Conservation (phyloP, 2,888 invertebrate species). For the Acleris emargana region DNA sequence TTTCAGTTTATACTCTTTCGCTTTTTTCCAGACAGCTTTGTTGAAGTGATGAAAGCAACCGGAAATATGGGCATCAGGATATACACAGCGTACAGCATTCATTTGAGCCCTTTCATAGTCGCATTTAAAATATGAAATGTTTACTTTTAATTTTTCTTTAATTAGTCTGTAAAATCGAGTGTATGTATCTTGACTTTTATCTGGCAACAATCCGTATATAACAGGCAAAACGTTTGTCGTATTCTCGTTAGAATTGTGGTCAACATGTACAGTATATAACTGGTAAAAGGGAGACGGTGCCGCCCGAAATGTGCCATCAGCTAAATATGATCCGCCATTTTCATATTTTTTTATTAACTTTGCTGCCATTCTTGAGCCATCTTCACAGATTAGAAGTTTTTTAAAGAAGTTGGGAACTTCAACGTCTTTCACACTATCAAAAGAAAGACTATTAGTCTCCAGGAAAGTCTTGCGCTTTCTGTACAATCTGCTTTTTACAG, state of each 20-base stretch:
- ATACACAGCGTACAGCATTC: too few species aligned
- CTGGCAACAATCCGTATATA: background rate
- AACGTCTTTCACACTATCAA: constrained; percentile 11
- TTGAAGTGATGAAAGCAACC: constrained; percentile 15
- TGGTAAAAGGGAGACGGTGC: constrained; percentile 9
- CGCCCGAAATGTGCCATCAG: constrained; percentile 7
- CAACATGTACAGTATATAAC: background rate
- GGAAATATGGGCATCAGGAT: constrained; percentile 1
- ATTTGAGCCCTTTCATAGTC: background rate
- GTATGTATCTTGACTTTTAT: background rate
- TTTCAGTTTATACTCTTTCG: constrained; percentile 4
- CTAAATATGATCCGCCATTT: constrained; percentile 4
- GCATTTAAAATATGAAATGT: constrained; percentile 7
- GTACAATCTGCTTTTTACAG: background rate
- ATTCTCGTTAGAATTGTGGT: constrained; percentile 5
- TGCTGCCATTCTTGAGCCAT: background rate
- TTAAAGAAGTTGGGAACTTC: constrained; percentile 2
- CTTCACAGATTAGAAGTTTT: background rate
- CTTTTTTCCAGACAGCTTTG: constrained; percentile 17
- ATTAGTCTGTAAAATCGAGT: constrained; percentile 9
- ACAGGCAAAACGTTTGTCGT: constrained; percentile 2
- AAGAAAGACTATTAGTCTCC: background rate
- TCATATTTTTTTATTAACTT: background rate
- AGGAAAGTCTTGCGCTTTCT: constrained; percentile 7
- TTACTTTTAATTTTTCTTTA: constrained; percentile 11